phyloP scores from a whole-genome alignment of 2,888 invertebrate species.

The Lysandra bellargus region DNA sequence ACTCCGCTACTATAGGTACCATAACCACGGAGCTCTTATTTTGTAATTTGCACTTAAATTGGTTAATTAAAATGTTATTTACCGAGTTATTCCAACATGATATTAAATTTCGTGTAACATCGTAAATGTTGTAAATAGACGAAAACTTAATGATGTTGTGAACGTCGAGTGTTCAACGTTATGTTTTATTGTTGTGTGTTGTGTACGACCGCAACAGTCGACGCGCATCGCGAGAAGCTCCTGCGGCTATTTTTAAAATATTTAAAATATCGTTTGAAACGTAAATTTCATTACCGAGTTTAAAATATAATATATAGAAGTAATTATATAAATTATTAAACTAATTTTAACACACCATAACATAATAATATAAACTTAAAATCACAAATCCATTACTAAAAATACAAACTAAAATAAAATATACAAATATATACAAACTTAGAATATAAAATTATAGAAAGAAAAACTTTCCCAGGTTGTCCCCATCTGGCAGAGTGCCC shows the following conservation, averaged over 20 bases:
- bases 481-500: too few species aligned
- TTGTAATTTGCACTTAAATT: constrained; percentile 21
- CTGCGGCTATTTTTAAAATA: not conserved
- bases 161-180: not conserved
- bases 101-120: not conserved
- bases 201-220: not conserved
- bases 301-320: not conserved
- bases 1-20: not conserved
- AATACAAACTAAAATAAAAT: too few species aligned
- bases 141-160: constrained; percentile 5
- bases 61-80: constrained; percentile 18
- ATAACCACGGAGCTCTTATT: not conserved
- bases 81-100: not conserved
- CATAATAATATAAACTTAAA: too few species aligned
- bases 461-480: too few species aligned
- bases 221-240: not conserved
- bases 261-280: not conserved
- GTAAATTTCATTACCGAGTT: not conserved
- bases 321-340: too few species aligned
- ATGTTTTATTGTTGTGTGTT: not conserved
- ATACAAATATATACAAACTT: too few species aligned
- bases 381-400: too few species aligned
- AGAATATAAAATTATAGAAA: too few species aligned
- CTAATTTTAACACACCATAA: too few species aligned
- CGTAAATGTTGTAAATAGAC: not conserved